Evolutionary conservation across 2,113 vertebrate genomes (phyloP), one percentile per base, ranked within the genome.

Genomic region (Montifringilla adamsi): DNA sequence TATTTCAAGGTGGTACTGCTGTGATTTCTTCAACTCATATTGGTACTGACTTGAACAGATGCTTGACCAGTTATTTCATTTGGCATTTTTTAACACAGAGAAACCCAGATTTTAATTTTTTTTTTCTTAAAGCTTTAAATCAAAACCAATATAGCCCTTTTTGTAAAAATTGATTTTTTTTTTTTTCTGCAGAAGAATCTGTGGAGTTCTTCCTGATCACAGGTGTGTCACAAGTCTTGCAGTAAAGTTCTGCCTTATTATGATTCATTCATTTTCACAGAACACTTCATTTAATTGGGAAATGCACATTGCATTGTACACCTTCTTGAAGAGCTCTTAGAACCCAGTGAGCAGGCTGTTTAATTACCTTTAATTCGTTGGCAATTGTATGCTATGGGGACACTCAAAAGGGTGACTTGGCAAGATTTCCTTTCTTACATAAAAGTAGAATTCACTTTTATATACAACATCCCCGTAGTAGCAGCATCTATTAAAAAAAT

Each of bases 61-160:
- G 22, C 12, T 67, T 67, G 20, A 72, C 20, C 52, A 46, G 7
- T 77, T 12, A 7, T 67, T 69, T 82, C 3, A 6, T 67, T 60
- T 62, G 26, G 6, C 22, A 17, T 66, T 92, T 67, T 7, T 53
- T 79, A 55, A 53, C 59, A 37, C 21, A 35, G 17, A 75, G 18
- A 82, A 87, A 55, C 20, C 8, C 7, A 53, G 13, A 41, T 39
- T 26, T 35, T 37, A 37, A 37, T 19, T 24, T n/a, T 56, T 55
- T 31, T 21, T 27, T 37, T 77, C 24, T 44, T n/a, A 2, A 39
- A 73, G 2, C 3, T 74, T 76, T 47, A 69, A 56, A 62, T 73
- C 2, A 1, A 76, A 94, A 52, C 10, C 5, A n/a, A 10, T 8
- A 7, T 11, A n/a, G 3, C 0, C 2, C 8, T 64, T 69, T 43